Percentiles rank a stretch among this genome's conserved stretches.
These are phyloP conservation scores for Boleophthalmus pectinirostris DNA, from an alignment of 2,113 vertebrate species.

Conservation along the genomic window DNA sequence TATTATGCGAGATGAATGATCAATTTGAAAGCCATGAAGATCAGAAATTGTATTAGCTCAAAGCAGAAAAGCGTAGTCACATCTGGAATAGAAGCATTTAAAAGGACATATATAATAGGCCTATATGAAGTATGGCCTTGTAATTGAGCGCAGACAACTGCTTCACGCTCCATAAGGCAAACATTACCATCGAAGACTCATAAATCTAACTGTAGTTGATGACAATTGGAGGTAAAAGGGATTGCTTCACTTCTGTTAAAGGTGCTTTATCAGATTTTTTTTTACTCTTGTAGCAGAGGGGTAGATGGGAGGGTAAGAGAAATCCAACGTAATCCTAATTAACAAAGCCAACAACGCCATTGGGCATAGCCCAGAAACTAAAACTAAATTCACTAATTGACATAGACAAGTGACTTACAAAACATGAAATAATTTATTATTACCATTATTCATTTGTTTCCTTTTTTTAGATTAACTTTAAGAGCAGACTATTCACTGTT, in stretches of 20 bases:
- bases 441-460: no score
- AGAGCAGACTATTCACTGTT: no score
- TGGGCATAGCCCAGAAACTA: no score
- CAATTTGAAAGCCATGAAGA: background rate
- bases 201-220: conserved; percentile 12
- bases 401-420: no score
- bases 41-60: background rate
- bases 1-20: background rate
- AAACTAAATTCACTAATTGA: no score
- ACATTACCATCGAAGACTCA: background rate
- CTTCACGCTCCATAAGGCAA: conserved; percentile 8
- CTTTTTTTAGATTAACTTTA: no score
- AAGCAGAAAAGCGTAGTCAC: conserved; percentile 1
- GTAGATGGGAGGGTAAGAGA: no score
- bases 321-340: no score
- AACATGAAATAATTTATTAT: no score
- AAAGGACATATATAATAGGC: background rate
- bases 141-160: background rate
- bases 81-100: conserved; percentile 2
- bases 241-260: background rate
- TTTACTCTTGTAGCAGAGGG: no score
- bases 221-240: background rate
- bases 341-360: no score
- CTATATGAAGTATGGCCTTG: background rate
- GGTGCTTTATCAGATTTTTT: no score